A percentile compares a stretch with the other conserved stretches of the same genome.
Evolutionary conservation across 2,113 vertebrate species (phyloP).

Genomic region (Pteruthius melanotis): DNA sequence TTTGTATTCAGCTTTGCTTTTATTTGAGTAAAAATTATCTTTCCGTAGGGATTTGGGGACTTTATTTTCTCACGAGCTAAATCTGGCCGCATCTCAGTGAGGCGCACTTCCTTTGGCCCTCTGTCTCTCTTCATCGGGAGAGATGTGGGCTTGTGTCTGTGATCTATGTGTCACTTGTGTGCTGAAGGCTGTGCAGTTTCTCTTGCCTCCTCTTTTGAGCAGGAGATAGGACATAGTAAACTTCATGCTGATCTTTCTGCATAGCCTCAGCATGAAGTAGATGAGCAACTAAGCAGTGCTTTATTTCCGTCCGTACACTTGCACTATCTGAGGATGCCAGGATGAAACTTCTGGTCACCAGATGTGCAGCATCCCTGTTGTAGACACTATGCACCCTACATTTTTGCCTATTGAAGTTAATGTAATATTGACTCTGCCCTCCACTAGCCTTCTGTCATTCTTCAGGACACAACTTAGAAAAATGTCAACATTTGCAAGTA

Average conservation of each 20-base stretch:
- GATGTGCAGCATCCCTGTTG: background rate
- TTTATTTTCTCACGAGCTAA: background rate
- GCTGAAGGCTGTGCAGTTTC: background rate
- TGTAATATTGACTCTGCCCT: background rate
- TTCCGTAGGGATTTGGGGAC: background rate
- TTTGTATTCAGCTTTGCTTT: background rate
- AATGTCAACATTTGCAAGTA: background rate
- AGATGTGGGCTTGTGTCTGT: background rate
- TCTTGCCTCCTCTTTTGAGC: background rate
- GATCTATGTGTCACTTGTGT: background rate
- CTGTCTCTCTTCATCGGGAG: background rate
- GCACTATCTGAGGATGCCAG: background rate
- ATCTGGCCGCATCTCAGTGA: background rate
- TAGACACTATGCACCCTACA: rapidly evolving
- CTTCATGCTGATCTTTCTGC: background rate
- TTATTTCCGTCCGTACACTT: background rate
- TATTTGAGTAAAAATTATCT: background rate
- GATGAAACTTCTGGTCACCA: background rate
- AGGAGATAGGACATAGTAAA: background rate
- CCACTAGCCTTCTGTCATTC: background rate
- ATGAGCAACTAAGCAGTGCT: background rate
- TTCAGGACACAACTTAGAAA: background rate
- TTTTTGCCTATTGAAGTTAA: background rate
- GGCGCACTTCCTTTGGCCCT: background rate
- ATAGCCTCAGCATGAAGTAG: background rate